A percentile compares a stretch with the other conserved stretches of the same genome.
These are phyloP conservation scores for Chelon labrosus DNA, from an alignment of 2,797 vertebrate species.

Conservation along the genomic window DNA sequence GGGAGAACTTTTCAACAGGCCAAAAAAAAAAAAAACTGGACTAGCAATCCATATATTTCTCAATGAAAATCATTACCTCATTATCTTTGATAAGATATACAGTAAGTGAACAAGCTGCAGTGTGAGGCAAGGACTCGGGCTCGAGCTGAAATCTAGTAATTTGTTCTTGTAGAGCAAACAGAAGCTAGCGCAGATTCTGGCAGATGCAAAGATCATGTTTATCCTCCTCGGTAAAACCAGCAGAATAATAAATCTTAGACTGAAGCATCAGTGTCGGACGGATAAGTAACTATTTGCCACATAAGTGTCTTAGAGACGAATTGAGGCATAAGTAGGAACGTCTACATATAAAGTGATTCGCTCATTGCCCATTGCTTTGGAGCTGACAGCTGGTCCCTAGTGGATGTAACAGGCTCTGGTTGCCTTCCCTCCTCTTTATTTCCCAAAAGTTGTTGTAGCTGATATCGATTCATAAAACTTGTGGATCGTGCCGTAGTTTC, in stretches of 20 bases:
- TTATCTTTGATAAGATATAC: conserved; percentile 1
- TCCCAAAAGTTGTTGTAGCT: too few species aligned
- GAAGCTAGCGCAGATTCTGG: conserved; percentile 22
- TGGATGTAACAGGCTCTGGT: too few species aligned
- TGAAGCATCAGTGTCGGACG: background rate
- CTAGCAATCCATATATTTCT: background rate
- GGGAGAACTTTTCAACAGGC: conserved; percentile 19
- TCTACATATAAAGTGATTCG: too few species aligned
- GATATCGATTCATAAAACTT: too few species aligned
- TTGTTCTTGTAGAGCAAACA: conserved; percentile 15
- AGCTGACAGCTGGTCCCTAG: too few species aligned
- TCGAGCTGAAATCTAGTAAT: conserved; percentile 1
- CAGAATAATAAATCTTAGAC: background rate
- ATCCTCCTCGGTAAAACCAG: conserved; percentile 20
- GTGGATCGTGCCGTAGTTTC: too few species aligned
- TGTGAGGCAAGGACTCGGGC: conserved; percentile 12
- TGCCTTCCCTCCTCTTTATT: too few species aligned
- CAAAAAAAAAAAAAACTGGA: conserved; percentile 13
- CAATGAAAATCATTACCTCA: background rate
- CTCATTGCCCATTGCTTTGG: too few species aligned
- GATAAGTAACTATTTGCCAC: background rate
- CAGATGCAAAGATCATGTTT: conserved; percentile 32
- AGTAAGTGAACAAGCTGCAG: background rate
- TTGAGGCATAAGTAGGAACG: too few species aligned
- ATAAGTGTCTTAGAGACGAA: too few species aligned